Base-by-base conservation (phyloP, 2,797 vertebrate species). In the Diceros bicornis region DNA sequence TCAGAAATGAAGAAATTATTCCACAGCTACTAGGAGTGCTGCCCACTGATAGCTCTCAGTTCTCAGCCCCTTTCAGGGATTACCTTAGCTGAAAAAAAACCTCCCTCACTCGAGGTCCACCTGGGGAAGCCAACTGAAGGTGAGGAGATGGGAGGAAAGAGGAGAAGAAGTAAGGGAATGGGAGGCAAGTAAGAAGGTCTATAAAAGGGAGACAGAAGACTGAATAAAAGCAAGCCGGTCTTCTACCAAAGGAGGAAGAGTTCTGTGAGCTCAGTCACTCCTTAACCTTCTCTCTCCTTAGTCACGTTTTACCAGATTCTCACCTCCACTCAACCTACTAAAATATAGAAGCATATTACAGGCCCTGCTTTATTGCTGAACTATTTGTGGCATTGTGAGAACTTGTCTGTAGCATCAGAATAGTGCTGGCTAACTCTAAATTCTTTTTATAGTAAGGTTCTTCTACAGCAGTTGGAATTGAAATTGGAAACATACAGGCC, bases 371-470 rank as follows among this genome's bases (percentile, higher is more conserved):
- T 90, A 81, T 69, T 92, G 68, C 34, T 97, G 92, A 79, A 89
- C 75, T 88, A 82, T 93, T 95, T 95, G 57, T 95, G 41, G 23
- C 55, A 81, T 47, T 66, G 89, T 95, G 59, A 96, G 81, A 88
- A 75, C 84, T 93, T 96, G 62, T 89, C 69, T 59, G 13, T 82
- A 64, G 41, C 52, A 81, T 92, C 86, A 78, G 61, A 88, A 94
- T n/a, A 82, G 81, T n/a, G n/a, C 78, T 82, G 72, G 86, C 50
- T 92, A 92, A 74, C 71, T 87, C 29, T 74, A 69, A 96, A 37
- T 64, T 88, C 61, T 95, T 96, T 97, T 83, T 84, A 92, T 81
- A 97, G 74, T 41, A 79, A 96, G 21, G 44, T 47, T 90, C 16
- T 89, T 92, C 78, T 86, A 62, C 3, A 95, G 44, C 72, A 93